Evolutionary conservation across 2,797 vertebrate species (phyloP), one percentile per base, ranked within the genome.

Genomic region (Peromyscus attwateri): DNA sequence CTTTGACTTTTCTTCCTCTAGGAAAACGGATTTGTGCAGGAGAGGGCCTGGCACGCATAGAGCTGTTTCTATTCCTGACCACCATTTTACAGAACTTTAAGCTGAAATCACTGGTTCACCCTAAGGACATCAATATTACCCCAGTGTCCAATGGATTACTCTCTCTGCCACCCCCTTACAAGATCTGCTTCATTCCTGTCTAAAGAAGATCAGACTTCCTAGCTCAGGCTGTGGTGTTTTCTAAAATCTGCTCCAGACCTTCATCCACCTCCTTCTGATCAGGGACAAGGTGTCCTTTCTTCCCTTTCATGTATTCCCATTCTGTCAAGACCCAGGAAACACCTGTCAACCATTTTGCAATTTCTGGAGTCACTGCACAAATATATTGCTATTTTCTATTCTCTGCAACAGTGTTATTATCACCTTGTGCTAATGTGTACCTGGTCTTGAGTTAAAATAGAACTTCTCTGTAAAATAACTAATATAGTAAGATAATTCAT

Each of bases 71-170:
- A 70, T 81, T 71, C 19, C 60, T 79, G 14, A 90, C 88, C 0
- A 79, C 60, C 75, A 90, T 66, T 79, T 66, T 90, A 37, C 68
- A 84, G 52, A 92, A 62, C 68, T 75, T 92, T 62, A 84, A 49
- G 9, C 43, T 84, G 55, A 92, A 75, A 49, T 37, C 80, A 14
- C 3, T 81, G 37, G 2, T 71, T 43, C 8, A 40, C 2, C 7
- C 17, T 25, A 55, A 81, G 12, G 49, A 57, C 64, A 52, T 91
- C 5, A 6, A 75, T 37, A 92, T 1, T 0, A 75, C 14, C 9
- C 80, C 80, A 75, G 2, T 40, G 8, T 0, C 4, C 57, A 85
- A 40, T 66, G 57, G 57, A 55, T 27, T 77, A 7, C 3, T 0
- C 2, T 77, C 91, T 85, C 3, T 85, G 34, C 71, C 82, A 40